A percentile compares a stretch with the other conserved stretches of the same genome.
phyloP scores from a whole-genome alignment of 2,888 invertebrate genomes.

The Tuta absoluta region DNA sequence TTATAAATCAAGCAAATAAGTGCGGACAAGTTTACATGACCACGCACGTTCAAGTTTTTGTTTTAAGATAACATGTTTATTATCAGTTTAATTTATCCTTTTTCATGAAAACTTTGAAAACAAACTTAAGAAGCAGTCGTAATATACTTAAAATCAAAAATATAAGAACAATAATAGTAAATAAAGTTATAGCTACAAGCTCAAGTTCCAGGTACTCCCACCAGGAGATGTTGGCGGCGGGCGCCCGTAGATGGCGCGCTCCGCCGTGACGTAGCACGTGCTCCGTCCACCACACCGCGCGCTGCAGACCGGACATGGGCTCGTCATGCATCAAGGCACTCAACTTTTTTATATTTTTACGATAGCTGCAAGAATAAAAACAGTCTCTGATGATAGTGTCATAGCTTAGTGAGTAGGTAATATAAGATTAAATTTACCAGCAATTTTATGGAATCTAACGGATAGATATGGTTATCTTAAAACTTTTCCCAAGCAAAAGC shows the following conservation, averaged over 20 bases:
- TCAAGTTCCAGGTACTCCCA: constrained; percentile 41
- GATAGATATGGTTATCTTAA: too few species aligned
- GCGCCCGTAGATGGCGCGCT: constrained; percentile 43
- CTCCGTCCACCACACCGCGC: constrained; percentile 53
- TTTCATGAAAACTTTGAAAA: neutral
- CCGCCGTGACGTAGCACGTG: constrained; percentile 48
- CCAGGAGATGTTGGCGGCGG: constrained; percentile 43
- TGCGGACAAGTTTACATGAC: too few species aligned
- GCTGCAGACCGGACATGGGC: constrained; percentile 41
- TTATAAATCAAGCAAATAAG: too few species aligned
- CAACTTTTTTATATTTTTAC: constrained; percentile 38
- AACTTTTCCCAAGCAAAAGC: too few species aligned
- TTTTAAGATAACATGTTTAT: too few species aligned
- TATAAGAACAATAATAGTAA: neutral
- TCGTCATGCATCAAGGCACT: constrained; percentile 40
- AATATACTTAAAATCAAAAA: neutral
- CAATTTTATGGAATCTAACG: too few species aligned
- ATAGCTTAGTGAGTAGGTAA: too few species aligned
- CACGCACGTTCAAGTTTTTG: too few species aligned
- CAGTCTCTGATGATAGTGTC: too few species aligned
- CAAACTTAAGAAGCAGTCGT: neutral
- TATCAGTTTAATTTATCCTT: neutral
- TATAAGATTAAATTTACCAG: too few species aligned
- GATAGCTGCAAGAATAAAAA: constrained; percentile 39
- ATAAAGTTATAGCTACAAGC: constrained; percentile 27